Percentiles rank a stretch among this genome's conserved stretches.
These are phyloP conservation scores for Drosophila flavopinicola DNA, from an alignment of 2,888 invertebrate species.

Conservation along the genomic window DNA sequence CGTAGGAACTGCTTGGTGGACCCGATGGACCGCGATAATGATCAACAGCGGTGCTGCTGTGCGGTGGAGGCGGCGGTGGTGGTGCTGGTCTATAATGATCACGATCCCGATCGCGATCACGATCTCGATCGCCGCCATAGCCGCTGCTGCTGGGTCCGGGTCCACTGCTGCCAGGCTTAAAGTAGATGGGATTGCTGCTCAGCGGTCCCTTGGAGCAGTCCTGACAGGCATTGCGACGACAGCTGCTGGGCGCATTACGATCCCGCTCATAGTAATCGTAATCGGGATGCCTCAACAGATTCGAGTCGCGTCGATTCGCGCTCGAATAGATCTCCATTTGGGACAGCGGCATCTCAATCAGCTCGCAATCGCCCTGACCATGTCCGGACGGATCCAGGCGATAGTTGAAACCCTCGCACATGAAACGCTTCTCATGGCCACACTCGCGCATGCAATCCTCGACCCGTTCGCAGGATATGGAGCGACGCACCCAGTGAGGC, in stretches of 20 bases:
- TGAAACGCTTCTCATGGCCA: constrained; percentile 89
- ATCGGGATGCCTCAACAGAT: constrained; percentile 86
- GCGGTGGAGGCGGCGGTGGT: constrained; percentile 51
- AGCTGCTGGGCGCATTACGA: constrained; percentile 89
- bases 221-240: constrained; percentile 83
- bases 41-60: constrained; percentile 76
- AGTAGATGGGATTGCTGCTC: constrained; percentile 75
- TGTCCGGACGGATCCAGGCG: constrained; percentile 90
- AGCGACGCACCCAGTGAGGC: constrained; percentile 88
- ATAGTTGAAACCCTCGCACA: constrained; percentile 94
- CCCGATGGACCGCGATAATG: constrained; percentile 78
- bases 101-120: constrained; percentile 58
- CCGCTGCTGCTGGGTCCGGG: constrained; percentile 49
- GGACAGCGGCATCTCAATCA: constrained; percentile 89
- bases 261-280: constrained; percentile 93
- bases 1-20: constrained; percentile 77
- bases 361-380: constrained; percentile 91
- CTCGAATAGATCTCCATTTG: constrained; percentile 87
- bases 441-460: constrained; percentile 92
- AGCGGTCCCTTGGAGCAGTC: constrained; percentile 82
- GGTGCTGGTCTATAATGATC: constrained; percentile 69
- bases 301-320: constrained; percentile 85
- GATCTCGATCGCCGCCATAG: constrained; percentile 50
- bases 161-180: constrained; percentile 75
- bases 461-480: constrained; percentile 89